Percentiles rank a stretch among this genome's conserved stretches.
Evolutionary conservation across 2,888 invertebrate species (phyloP).

Genomic region (Exephanes ischioxanthus): DNA sequence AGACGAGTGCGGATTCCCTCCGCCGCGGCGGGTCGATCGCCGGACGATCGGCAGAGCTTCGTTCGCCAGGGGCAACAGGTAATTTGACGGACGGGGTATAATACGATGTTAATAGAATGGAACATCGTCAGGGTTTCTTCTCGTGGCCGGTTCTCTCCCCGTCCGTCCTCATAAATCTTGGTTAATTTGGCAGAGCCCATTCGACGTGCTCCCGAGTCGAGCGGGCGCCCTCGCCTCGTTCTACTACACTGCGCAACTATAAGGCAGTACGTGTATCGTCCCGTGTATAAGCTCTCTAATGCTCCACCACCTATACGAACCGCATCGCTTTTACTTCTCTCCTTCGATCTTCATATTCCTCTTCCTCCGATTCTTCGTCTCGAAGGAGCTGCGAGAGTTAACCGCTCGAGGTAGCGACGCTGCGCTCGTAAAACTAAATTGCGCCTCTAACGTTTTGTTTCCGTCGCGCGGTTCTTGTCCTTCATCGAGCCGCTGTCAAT

Average conservation of each 20-base stretch:
- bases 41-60: slow-evolving; percentile 19
- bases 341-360: slow-evolving; percentile 45
- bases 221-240: slow-evolving; percentile 54
- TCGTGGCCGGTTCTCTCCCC: slow-evolving; percentile 60
- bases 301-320: slow-evolving; percentile 43
- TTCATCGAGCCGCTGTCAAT: slow-evolving; percentile 6
- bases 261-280: slow-evolving; percentile 48
- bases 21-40: slow-evolving; percentile 8
- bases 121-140: slow-evolving; percentile 74
- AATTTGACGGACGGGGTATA: slow-evolving; percentile 64
- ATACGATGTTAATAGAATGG: slow-evolving; percentile 80
- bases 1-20: not conserved
- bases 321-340: not conserved
- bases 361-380: slow-evolving; percentile 39
- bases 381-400: not conserved
- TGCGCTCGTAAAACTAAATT: slow-evolving; percentile 60
- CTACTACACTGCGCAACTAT: slow-evolving; percentile 49
- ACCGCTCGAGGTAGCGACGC: slow-evolving; percentile 32
- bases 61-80: slow-evolving; percentile 62
- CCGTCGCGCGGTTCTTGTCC: not conserved
- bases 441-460: slow-evolving; percentile 36
- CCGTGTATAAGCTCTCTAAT: slow-evolving; percentile 30
- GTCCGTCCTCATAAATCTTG: slow-evolving; percentile 81
- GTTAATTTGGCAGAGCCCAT: slow-evolving; percentile 83
- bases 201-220: slow-evolving; percentile 76